Conservation (phyloP, 2,888 invertebrate genomes). For the Drosophila meridiana region DNA sequence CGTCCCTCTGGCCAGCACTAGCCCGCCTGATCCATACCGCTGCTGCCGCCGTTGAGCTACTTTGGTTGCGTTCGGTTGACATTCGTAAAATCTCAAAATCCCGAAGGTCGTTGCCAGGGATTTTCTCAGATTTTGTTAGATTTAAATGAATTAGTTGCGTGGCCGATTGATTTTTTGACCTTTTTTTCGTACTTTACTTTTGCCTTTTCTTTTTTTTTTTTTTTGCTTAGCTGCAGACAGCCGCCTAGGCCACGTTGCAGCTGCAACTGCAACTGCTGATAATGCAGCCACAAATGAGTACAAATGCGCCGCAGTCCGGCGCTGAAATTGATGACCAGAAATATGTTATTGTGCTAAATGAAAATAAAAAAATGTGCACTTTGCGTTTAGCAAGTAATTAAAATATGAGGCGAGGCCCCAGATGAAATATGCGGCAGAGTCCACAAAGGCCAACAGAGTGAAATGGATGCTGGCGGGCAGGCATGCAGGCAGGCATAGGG, state of each 20-base stretch:
- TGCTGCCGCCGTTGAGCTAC: constrained; percentile 55
- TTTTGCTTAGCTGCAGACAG: constrained; percentile 27
- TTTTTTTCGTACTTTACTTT: constrained; percentile 64
- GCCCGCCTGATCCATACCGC: constrained; percentile 15
- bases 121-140: constrained; percentile 85
- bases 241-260: constrained; percentile 53
- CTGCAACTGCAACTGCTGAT: not conserved
- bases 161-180: constrained; percentile 85
- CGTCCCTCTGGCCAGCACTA: not conserved
- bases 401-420: constrained; percentile 51
- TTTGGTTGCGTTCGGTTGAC: constrained; percentile 83
- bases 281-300: constrained; percentile 51
- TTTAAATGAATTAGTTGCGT: constrained; percentile 85
- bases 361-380: constrained; percentile 60
- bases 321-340: constrained; percentile 56
- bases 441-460: constrained; percentile 46
- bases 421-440: constrained; percentile 43
- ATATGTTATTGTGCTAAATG: constrained; percentile 53
- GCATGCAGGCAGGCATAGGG: constrained; percentile 42
- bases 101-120: constrained; percentile 85
- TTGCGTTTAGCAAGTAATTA: constrained; percentile 73
- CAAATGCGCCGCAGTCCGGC: constrained; percentile 50
- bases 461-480: constrained; percentile 20
- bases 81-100: constrained; percentile 85
- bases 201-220: constrained; percentile 9